Base-by-base conservation (phyloP, 2,797 vertebrate species). In the Helarctos malayanus region DNA sequence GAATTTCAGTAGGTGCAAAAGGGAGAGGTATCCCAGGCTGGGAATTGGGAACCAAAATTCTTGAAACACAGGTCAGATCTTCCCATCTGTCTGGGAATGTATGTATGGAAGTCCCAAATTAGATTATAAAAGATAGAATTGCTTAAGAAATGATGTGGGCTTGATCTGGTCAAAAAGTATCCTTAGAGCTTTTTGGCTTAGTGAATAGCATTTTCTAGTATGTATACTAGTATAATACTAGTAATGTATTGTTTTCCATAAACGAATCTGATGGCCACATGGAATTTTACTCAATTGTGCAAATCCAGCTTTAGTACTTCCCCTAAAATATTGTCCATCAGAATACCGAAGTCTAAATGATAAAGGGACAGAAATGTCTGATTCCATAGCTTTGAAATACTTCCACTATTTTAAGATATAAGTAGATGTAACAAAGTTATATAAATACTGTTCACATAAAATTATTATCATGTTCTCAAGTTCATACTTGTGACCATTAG, bases 251-350 rank as follows among this genome's bases (percentile, higher is more conserved):
- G 12, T 73, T 94, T 95, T 92, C 38, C 78, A 25, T 73, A 94
- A 96, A 82, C 75, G 10, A 69, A 59, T 71, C 32, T 47, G 5
- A 3, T 54, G n/a, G 1, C 29, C 32, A 87, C 0, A 23, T 41
- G 75, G n/a, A 90, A 63, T 63, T 56, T 75, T 56, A 47, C 59
- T 81, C 14, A 92, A 23, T 59, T 96, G 92, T 94, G 14, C n/a
- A 95, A 84, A 95, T 57, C 6, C 2, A 63, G 9, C 19, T 76
- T 90, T 57, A 69, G 4, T 68, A 38, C n/a, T 79, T 85, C 38
- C n/a, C 89, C 38, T 5, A 52, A 91, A 87, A 92, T 54, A 25
- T 45, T 76, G 38, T 21, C 5, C 75, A 47, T 35, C 21, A 71
- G 69, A 45, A 14, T 9, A 25, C 80, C 76, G 89, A 45, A 92